These are phyloP conservation scores for Passerculus sandwichensis DNA, from an alignment of 2,797 vertebrate species.

Conservation along the genomic window DNA sequence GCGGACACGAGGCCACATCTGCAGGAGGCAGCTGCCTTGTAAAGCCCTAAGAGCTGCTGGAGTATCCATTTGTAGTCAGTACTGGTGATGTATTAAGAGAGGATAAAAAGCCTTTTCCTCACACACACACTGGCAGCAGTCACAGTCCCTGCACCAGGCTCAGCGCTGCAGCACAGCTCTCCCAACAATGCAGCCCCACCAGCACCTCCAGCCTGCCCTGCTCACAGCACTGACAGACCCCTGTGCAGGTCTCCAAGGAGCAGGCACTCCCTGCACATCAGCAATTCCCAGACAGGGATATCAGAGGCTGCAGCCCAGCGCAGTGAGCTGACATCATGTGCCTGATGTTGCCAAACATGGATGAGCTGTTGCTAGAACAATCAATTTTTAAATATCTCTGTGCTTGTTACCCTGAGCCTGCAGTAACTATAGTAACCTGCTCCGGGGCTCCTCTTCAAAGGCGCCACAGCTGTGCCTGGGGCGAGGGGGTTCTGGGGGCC, in stretches of 20 bases:
- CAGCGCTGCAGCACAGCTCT: background rate
- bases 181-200: background rate
- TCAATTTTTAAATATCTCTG: slow-evolving; percentile 57
- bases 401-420: slow-evolving; percentile 38
- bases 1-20: background rate
- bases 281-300: background rate
- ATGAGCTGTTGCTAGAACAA: slow-evolving; percentile 48
- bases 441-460: slow-evolving; percentile 46
- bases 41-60: background rate
- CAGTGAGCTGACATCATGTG: background rate
- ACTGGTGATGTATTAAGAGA: background rate
- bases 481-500: background rate
- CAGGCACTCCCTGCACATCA: background rate
- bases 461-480: background rate
- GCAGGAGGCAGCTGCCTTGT: background rate
- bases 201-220: background rate
- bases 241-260: background rate
- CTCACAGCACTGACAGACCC: rapidly evolving
- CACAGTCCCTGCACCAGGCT: background rate
- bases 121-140: background rate
- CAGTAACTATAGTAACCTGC: slow-evolving; percentile 74
- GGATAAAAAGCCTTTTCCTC: background rate
- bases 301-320: background rate
- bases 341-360: slow-evolving; percentile 50
- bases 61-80: background rate